Conservation (phyloP, 2,113 vertebrate genomes). For the Panthera tigris region DNA sequence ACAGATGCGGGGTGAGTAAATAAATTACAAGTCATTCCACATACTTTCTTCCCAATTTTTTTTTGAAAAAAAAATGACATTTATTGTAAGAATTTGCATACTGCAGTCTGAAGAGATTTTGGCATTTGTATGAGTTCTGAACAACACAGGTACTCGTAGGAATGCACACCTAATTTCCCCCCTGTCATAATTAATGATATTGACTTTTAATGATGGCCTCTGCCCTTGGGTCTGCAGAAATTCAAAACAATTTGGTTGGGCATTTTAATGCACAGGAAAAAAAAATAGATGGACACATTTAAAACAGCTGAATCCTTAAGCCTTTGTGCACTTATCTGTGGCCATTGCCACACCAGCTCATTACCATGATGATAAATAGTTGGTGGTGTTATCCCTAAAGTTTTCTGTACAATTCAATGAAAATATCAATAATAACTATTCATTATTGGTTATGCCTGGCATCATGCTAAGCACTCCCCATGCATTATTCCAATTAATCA, state of each 20-base stretch:
- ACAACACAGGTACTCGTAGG: background rate
- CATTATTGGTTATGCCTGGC: background rate
- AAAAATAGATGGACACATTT: background rate
- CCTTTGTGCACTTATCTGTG: background rate
- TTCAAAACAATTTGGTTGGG: background rate
- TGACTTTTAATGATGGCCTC: conserved; percentile 9
- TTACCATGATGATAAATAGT: conserved; percentile 36
- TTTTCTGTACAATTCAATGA: conserved; percentile 13
- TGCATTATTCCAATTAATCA: background rate
- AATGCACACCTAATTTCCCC: background rate
- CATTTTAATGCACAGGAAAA: background rate
- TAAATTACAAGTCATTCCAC: background rate
- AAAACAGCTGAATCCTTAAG: background rate
- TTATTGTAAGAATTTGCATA: background rate
- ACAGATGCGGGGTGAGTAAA: background rate
- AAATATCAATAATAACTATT: conserved; percentile 19
- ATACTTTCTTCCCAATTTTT: background rate
- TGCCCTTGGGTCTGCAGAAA: background rate
- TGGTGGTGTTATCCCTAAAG: background rate
- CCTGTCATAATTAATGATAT: background rate
- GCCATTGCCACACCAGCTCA: background rate
- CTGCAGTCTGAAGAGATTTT: background rate
- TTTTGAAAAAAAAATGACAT: background rate
- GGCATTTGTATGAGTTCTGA: background rate
- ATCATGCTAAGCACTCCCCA: background rate